These are phyloP conservation scores for Caenorhabditis virilis DNA, from an alignment of 2,888 invertebrate genomes.

Conservation along the genomic window DNA sequence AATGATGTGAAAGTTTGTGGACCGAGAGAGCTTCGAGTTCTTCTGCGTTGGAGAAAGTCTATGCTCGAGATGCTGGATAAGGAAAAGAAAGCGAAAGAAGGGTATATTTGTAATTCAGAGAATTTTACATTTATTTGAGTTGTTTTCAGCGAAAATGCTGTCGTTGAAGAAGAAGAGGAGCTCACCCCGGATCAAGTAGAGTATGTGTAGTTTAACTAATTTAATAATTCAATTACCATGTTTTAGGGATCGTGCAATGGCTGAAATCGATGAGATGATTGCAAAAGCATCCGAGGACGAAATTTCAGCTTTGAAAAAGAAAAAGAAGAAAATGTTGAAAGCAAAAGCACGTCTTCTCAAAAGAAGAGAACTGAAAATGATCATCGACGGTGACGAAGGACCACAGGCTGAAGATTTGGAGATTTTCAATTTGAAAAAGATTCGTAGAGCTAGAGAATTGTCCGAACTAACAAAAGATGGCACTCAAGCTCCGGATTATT, in stretches of 20 bases:
- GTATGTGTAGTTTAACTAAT: too few species aligned
- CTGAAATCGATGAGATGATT: slow-evolving; percentile 68
- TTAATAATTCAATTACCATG: too few species aligned
- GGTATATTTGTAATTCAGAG: not conserved
- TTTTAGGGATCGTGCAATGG: slow-evolving; percentile 49
- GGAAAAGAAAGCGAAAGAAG: slow-evolving; percentile 42
- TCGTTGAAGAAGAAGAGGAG: slow-evolving; percentile 73
- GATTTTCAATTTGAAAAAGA: slow-evolving; percentile 66
- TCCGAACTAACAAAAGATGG: slow-evolving; percentile 38
- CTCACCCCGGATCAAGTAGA: slow-evolving; percentile 62
- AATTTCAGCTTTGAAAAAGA: slow-evolving; percentile 69
- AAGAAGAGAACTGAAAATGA: slow-evolving; percentile 91
- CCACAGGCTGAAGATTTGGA: slow-evolving; percentile 71
- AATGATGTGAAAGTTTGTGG: slow-evolving; percentile 96
- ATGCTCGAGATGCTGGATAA: slow-evolving; percentile 72
- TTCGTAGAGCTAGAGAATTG: slow-evolving; percentile 40
- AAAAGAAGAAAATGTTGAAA: slow-evolving; percentile 72
- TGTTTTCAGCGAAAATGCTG: slow-evolving; percentile 73
- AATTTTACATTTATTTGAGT: slow-evolving; percentile 72
- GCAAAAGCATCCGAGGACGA: slow-evolving; percentile 69
- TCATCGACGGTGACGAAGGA: slow-evolving; percentile 82
- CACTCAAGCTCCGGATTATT: slow-evolving; percentile 26
- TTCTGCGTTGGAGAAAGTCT: slow-evolving; percentile 85
- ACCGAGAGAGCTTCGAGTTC: slow-evolving; percentile 81
- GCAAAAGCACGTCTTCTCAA: slow-evolving; percentile 86